These are phyloP conservation scores for Neodiprion pinetum DNA, from an alignment of 1,140 invertebrate genomes.

Conservation along the genomic window DNA sequence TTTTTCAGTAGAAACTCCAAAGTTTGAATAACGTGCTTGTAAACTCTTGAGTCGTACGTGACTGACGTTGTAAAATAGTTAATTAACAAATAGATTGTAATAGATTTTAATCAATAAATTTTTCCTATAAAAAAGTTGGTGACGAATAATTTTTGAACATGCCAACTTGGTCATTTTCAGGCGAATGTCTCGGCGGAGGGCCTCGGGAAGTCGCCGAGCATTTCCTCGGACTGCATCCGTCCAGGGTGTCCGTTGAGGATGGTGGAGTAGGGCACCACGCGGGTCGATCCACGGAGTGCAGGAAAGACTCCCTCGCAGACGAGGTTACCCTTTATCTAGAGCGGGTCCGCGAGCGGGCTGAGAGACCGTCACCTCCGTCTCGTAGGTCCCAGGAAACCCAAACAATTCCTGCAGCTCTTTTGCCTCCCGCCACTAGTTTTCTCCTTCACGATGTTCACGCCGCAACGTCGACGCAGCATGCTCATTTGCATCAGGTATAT, in stretches of 20 bases:
- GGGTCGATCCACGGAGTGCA: constrained; percentile 19
- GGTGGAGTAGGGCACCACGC: constrained; percentile 46
- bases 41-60: too few species aligned
- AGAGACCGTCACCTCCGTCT: constrained; percentile 48
- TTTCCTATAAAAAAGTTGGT: background rate
- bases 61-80: too few species aligned
- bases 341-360: constrained; percentile 52
- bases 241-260: constrained; percentile 74
- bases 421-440: constrained; percentile 51
- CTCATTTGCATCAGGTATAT: constrained; percentile 53
- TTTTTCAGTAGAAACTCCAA: background rate
- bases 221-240: constrained; percentile 83
- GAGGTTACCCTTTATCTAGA: constrained; percentile 54
- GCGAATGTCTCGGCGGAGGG: constrained; percentile 80
- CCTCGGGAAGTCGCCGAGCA: constrained; percentile 80
- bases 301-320: constrained; percentile 50
- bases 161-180: constrained; percentile 27
- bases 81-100: too few species aligned
- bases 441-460: constrained; percentile 54
- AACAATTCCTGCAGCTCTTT: constrained; percentile 52
- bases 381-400: constrained; percentile 59
- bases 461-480: constrained; percentile 44
- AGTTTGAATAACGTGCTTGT: too few species aligned
- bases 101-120: too few species aligned
- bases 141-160: too few species aligned